Conservation (phyloP, 2,113 vertebrate species). For the Tragelaphus buxtoni region DNA sequence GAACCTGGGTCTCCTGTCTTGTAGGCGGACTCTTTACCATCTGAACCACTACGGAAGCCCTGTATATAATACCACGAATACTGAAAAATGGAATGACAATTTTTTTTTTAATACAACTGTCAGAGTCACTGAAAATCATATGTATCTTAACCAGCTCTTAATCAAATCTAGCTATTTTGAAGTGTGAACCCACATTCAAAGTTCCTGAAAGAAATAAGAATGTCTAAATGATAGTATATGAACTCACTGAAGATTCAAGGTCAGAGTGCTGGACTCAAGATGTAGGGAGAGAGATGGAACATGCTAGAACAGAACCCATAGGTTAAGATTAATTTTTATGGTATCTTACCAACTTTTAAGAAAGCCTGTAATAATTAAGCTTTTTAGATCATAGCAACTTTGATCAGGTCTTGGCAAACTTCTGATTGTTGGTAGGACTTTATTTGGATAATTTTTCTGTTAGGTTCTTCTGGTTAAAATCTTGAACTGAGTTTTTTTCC, state of each 20-base stretch:
- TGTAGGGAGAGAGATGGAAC: not conserved
- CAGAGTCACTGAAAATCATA: not conserved
- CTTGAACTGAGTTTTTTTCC: not conserved
- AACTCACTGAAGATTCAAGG: not conserved
- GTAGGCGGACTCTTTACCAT: not conserved
- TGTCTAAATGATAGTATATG: not conserved
- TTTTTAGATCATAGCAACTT: not conserved
- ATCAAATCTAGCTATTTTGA: not conserved
- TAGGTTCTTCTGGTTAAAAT: not conserved
- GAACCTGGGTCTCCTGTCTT: not conserved
- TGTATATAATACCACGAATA: not conserved
- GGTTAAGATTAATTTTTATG: not conserved
- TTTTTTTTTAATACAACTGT: not conserved
- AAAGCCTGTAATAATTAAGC: not conserved
- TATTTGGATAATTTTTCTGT: not conserved
- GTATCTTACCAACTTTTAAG: not conserved
- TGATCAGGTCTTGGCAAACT: not conserved
- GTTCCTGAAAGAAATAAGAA: not conserved
- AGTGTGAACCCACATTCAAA: not conserved
- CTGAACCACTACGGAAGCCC: not conserved
- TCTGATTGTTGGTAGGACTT: not conserved
- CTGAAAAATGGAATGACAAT: not conserved
- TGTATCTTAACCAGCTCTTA: not conserved
- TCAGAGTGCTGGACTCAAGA: not conserved
- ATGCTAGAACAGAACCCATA: not conserved